Evolutionary conservation across 1,140 invertebrate genomes (phyloP), one percentile per base, ranked within the genome.

Genomic region (Neocloeon triangulifer): DNA sequence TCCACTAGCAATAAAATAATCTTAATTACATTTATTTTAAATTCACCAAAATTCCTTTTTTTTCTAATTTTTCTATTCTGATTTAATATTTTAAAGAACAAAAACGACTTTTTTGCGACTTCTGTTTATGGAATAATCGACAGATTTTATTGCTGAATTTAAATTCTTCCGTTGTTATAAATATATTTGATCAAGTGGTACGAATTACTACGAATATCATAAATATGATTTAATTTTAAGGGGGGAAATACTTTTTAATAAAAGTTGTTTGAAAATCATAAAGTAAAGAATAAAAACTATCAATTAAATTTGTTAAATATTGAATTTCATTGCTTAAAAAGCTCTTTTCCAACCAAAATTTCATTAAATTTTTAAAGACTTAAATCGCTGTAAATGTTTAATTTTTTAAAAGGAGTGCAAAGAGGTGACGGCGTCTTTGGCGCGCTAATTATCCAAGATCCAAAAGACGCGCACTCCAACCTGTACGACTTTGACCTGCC

Each of bases 401-500:
- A 15, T 16, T n/a, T 33, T 19, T 35, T 35, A 1, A 12, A 55
- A 51, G 79, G 79, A 10, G 65, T 78, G 49, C 81, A 86, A 52
- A 49, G 78, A 15, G 68, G 71, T 5, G 84, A 88, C 42, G 82
- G 82, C 0, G 61, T 72, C 1, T 78, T 74, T 35, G 81, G 82
- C 0, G 54, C 73, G 0, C 51, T 85, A 12, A 66, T 86, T 14
- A 63, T 84, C 7, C 52, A 72, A 14, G 55, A 63, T 31, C 58
- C 67, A 0, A 54, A 53, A 23, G 51, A 54, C 10, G 43, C 56
- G 7, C 63, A 79, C 38, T 53, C 58, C 7, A 64, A 76, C 44
- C 41, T 46, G 0, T 40, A 75, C 43, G 79, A 84, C 40, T 59
- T 56, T 37, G 74, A 70, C 48, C 58, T 75, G 25, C 61, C 66